Evolutionary conservation across 1,140 invertebrate genomes (phyloP), one percentile per base, ranked within the genome.

Genomic region (Aradophagus sp.): DNA sequence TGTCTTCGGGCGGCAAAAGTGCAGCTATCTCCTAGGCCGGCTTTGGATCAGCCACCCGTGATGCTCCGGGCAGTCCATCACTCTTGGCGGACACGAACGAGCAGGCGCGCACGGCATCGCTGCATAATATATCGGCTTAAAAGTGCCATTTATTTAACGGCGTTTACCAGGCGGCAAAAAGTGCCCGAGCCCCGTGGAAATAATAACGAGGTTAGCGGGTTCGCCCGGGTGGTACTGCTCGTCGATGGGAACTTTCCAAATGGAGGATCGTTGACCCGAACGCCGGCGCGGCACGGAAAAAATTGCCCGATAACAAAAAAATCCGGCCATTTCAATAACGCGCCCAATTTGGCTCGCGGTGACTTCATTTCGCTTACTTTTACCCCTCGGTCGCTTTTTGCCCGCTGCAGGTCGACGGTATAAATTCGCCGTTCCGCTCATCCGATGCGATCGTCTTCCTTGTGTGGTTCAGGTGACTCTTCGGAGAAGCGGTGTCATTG

Each of bases 131-230:
- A 83, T 84, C 78, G 81, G 80, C 77, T 81, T 80, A 83, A 82
- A 81, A 83, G 82, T 82, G 75, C 79, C 83, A 84, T 86, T 86
- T 84, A 83, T 84, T 84, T 79, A 80, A 80, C 78, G 74, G 76
- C 77, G 76, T 76, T 82, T 80, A 75, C 74, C 73, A 69, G 74
- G 68, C 71, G 74, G 72, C 77, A 80, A 80, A 80, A 78, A 81
- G 74, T 75, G 76, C 55, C 19, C 66, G 62, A 74, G 67, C 70
- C 74, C 19, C 42, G 72, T 66, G 75, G 72, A 84, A 82, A 83
- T 84, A 83, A 84, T 83, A 82, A 83, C 77, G 77, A 77, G 80
- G 79, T 80, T 82, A 80, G 67, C 79, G 70, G 76, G 78, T 75
- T 73, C 77, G 77, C 68, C 69, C 62, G 59, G 56, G 59, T 68